Evolutionary conservation across 2,113 vertebrate genomes (phyloP).

Genomic region (Grammomys surdaster): DNA sequence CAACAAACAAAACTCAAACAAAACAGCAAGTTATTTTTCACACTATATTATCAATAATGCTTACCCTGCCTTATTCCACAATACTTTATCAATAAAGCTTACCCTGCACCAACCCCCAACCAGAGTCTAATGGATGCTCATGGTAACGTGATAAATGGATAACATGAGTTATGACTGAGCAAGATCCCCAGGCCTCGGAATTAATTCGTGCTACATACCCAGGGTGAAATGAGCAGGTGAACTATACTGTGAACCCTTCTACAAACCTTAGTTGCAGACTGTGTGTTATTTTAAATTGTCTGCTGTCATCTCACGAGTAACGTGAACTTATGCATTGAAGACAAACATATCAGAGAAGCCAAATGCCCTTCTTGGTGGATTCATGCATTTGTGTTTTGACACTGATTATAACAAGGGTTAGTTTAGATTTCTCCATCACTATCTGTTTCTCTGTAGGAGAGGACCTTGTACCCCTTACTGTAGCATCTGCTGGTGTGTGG

Average conservation of each 20-base stretch:
- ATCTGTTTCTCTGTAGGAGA: neutral
- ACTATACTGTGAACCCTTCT: neutral
- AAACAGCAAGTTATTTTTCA: neutral
- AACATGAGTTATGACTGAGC: neutral
- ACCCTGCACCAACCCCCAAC: neutral
- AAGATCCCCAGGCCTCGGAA: neutral
- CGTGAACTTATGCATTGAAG: neutral
- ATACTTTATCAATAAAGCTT: conserved; percentile 46
- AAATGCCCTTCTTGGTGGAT: neutral
- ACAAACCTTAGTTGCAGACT: neutral
- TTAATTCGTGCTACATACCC: neutral
- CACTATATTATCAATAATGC: conserved; percentile 35
- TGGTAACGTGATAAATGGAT: too few relatives aligned
- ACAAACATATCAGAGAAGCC: neutral
- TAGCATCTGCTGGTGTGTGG: neutral
- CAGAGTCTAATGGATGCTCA: neutral
- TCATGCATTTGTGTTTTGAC: neutral
- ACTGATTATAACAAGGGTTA: neutral
- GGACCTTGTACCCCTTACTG: neutral
- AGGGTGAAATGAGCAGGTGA: neutral
- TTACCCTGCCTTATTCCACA: neutral
- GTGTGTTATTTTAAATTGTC: neutral
- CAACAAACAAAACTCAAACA: neutral
- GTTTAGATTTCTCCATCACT: neutral
- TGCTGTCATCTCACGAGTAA: neutral